Conservation (phyloP, 1,140 invertebrate species). For the Achatina immaculata region DNA sequence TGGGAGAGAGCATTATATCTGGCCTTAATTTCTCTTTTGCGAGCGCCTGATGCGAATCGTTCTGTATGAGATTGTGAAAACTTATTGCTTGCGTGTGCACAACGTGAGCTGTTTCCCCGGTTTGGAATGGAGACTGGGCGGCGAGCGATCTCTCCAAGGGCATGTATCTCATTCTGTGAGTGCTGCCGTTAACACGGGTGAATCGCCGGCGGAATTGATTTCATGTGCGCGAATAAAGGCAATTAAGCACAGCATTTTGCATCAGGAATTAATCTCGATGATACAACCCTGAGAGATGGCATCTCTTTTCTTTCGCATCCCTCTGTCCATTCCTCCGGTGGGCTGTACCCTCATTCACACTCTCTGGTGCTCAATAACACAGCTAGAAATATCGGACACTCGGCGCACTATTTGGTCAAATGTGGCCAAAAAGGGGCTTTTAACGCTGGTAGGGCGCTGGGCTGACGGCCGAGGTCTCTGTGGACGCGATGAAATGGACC, state of each 20-base stretch:
- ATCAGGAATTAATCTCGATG: slow-evolving; percentile 44
- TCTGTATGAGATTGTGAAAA: slow-evolving; percentile 10
- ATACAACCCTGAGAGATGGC: slow-evolving; percentile 31
- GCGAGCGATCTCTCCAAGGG: slow-evolving; percentile 13
- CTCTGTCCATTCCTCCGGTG: neutral
- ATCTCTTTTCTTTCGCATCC: slow-evolving; percentile 6
- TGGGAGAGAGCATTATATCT: neutral
- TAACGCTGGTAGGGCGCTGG: slow-evolving; percentile 17
- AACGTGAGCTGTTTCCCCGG: neutral
- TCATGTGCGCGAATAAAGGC: slow-evolving; percentile 48
- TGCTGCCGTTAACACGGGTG: slow-evolving; percentile 23
- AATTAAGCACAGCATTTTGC: slow-evolving; percentile 50
- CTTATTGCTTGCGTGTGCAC: slow-evolving; percentile 26
- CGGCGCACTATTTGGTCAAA: slow-evolving; percentile 24
- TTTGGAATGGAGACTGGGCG: slow-evolving; percentile 10
- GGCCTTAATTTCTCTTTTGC: neutral
- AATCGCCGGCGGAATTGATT: slow-evolving; percentile 39
- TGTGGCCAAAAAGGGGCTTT: neutral
- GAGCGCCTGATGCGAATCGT: neutral
- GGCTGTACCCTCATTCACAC: slow-evolving; percentile 8
- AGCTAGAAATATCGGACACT: slow-evolving; percentile 21
- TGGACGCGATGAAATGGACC: slow-evolving; percentile 31
- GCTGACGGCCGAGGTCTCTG: slow-evolving; percentile 18
- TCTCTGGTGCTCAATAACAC: slow-evolving; percentile 7
- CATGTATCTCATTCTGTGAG: slow-evolving; percentile 24